Evolutionary conservation across 2,888 invertebrate genomes (phyloP).

Genomic region (Choreutis nemorana): DNA sequence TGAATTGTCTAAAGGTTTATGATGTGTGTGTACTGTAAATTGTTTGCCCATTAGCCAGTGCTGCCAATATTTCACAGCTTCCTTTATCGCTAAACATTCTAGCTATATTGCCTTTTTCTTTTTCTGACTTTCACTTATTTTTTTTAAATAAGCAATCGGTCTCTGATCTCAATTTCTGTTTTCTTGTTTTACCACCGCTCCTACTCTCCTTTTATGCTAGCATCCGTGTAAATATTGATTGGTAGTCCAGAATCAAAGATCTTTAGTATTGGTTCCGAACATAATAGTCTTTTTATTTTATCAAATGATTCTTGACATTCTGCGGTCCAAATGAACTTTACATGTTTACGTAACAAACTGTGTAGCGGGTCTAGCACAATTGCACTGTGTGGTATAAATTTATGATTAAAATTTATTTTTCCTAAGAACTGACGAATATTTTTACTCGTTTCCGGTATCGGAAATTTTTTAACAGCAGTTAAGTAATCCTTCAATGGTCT

Average conservation of each 20-base stretch:
- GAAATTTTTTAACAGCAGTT: background rate
- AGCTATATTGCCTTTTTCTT: conserved; percentile 10
- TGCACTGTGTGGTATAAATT: background rate
- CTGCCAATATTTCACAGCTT: conserved; percentile 14
- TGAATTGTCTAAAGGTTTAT: conserved; percentile 12
- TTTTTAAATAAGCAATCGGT: conserved; percentile 9
- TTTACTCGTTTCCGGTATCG: background rate
- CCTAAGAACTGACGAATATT: background rate
- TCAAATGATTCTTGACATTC: conserved; percentile 2
- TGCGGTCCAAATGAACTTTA: background rate
- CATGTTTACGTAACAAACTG: background rate
- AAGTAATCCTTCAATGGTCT: background rate
- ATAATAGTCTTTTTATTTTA: conserved; percentile 1
- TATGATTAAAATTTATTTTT: too few relatives aligned
- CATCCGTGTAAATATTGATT: conserved; percentile 3
- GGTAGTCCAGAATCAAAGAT: background rate
- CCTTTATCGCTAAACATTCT: conserved; percentile 11
- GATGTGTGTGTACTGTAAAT: conserved; percentile 11
- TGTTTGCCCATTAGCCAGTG: conserved; percentile 10
- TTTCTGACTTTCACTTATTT: conserved; percentile 8
- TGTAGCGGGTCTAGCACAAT: background rate
- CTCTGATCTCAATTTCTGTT: too few relatives aligned
- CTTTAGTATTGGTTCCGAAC: conserved; percentile 1
- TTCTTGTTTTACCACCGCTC: background rate
- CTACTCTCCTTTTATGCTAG: background rate